Evolutionary conservation across 1,140 invertebrate genomes (phyloP), one percentile per base, ranked within the genome.

Genomic region (Aleiodes sp.): DNA sequence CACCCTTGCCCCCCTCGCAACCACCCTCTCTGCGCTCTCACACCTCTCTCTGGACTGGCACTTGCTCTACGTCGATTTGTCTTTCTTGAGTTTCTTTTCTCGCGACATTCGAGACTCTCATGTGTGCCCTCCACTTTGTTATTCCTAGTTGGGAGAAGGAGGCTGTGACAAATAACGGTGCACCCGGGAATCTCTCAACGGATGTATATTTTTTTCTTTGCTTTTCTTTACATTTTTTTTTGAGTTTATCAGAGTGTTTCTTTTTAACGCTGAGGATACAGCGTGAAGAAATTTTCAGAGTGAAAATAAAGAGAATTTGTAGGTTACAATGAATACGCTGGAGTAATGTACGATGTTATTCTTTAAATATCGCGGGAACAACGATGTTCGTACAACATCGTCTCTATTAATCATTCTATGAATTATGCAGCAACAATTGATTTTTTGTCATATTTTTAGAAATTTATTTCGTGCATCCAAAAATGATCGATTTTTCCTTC

Each of bases 151-250:
- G 61, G 61, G 37, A 41, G 26, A 35, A 21, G 35, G 16, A 24
- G 61, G 19, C 24, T 64, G 61, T 64, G 61, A 64, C 61, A 64
- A 64, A 64, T 64, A 64, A 41, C 61, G 19, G 39, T 7, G 26
- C 37, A 29, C 56, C 56, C 56, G 26, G 28, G 26, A 31, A 59
- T 52, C 56, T 56, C 19, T 59, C 56, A 26, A 31, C 56, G 56
- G 28, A 59, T 59, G 28, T 59, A 14, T 31, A 29, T 59, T 59
- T 59, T 29, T 59, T 59, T 52, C 21, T 52, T 56, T 19, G 8
- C 21, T 56, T 1, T 7, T 28, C 28, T n/a, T 59, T 21, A 59
- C 12, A 26, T 16, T 56, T 56, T 56, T 21, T 56, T 59, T 59
- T 59, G 46, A 21, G 31, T 10, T 6, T 26, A 35, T 63, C 35